phyloP scores from a whole-genome alignment of 2,888 invertebrate species.

The Ashinkailepas kermadecensis region DNA sequence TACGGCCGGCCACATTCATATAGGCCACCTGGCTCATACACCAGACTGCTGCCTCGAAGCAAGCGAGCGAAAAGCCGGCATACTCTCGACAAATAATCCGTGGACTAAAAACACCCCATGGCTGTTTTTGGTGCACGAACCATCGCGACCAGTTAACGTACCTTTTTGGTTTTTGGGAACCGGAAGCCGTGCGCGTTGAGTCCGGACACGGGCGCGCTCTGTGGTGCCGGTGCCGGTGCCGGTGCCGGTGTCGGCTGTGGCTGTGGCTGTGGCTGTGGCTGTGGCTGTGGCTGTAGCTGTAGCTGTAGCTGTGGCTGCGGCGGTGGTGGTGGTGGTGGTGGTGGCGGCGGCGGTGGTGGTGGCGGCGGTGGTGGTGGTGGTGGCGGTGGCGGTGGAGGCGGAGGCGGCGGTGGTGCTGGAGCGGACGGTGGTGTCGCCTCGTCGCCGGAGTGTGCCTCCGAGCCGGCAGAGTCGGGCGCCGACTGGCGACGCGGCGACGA shows the following conservation, averaged over 20 bases:
- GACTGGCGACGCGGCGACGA: constrained; percentile 54
- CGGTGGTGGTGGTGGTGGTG: constrained; percentile 34
- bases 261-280: constrained; percentile 51
- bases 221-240: constrained; percentile 31
- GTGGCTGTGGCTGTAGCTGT: constrained; percentile 31
- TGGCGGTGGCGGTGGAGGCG: too few species aligned
- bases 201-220: constrained; percentile 38
- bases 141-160: constrained; percentile 35
- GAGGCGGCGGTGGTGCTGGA: constrained; percentile 32
- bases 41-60: too few species aligned
- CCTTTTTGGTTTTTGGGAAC: constrained; percentile 86
- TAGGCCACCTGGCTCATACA: too few species aligned
- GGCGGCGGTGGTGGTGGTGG: constrained; percentile 34
- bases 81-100: too few species aligned
- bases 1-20: too few species aligned
- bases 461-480: constrained; percentile 67
- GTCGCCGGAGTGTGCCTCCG: constrained; percentile 65
- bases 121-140: too few species aligned
- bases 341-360: constrained; percentile 26
- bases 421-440: constrained; percentile 44
- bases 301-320: too few species aligned
- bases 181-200: constrained; percentile 71
- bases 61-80: too few species aligned
- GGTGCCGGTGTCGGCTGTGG: constrained; percentile 50
- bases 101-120: too few species aligned